phyloP scores from a whole-genome alignment of 2,113 vertebrate species.

The Leucopsar rothschildi region DNA sequence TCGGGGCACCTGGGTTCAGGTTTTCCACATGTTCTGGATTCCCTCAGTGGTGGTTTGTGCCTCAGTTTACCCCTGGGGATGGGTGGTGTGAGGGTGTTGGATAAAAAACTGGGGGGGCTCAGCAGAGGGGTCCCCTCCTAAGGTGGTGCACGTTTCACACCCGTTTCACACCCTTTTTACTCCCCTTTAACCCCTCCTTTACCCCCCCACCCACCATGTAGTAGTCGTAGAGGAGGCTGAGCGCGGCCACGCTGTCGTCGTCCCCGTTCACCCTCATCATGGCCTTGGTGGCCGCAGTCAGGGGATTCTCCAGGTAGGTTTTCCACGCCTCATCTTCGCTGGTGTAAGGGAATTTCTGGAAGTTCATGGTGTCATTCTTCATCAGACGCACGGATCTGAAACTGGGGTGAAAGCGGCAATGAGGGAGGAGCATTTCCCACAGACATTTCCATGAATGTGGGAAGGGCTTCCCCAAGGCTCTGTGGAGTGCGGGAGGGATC shows the following conservation, averaged over 20 bases:
- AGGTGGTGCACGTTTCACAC: rapidly evolving
- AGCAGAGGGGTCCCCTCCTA: background rate
- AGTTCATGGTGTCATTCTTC: conserved; percentile 90
- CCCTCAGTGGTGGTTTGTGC: background rate
- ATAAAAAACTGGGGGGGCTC: rapidly evolving
- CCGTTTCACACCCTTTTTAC: rapidly evolving
- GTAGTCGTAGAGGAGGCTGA: conserved; percentile 90
- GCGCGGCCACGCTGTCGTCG: conserved; percentile 83
- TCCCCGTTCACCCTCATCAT: conserved; percentile 88
- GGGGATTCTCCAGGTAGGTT: conserved; percentile 81
- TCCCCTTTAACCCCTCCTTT: too few relatives aligned
- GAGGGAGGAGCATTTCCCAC: background rate
- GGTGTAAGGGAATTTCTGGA: conserved; percentile 80
- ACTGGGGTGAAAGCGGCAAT: background rate
- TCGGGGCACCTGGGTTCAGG: background rate
- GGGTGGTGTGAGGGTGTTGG: background rate
- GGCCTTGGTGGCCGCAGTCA: conserved; percentile 78
- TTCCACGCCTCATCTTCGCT: conserved; percentile 90
- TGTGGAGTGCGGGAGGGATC: background rate
- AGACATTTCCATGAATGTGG: background rate
- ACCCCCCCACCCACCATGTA: conserved; percentile 72
- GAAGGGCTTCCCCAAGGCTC: background rate
- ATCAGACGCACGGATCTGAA: conserved; percentile 88
- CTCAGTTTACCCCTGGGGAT: background rate
- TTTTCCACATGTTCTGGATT: background rate